These are phyloP conservation scores for Pseudomyrmex gracilis DNA, from an alignment of 1,140 invertebrate genomes.

Conservation along the genomic window DNA sequence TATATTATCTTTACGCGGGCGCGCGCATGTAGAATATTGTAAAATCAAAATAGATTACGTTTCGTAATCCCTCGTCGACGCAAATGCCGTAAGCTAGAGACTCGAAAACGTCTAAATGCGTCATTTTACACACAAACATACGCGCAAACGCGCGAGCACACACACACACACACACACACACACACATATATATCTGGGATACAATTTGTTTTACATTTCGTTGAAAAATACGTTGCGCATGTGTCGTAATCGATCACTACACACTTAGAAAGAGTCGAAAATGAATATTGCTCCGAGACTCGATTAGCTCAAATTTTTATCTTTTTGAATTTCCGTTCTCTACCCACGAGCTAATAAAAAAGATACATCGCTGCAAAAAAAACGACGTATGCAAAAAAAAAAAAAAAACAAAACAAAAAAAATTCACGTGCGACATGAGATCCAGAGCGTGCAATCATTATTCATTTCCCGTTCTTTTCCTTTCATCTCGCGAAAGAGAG, in stretches of 20 bases:
- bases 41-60: neutral
- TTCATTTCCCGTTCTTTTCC: neutral
- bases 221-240: neutral
- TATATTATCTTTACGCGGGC: neutral
- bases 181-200: neutral
- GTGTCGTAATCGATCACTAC: constrained; percentile 28
- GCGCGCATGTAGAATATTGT: neutral
- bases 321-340: neutral
- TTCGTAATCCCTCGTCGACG: neutral
- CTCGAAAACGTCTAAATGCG: neutral
- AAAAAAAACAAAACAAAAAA: constrained; percentile 13
- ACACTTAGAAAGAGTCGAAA: neutral
- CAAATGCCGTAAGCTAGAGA: neutral
- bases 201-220: constrained; percentile 8
- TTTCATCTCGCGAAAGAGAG: neutral
- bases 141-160: too few relatives aligned
- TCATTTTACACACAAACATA: too few relatives aligned
- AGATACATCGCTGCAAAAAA: neutral
- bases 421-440: constrained; percentile 5
- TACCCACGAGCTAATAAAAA: neutral
- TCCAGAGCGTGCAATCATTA: constrained; percentile 10
- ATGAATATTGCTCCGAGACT: neutral
- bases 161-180: too few relatives aligned
- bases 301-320: neutral
- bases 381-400: constrained; percentile 4